phyloP scores from a whole-genome alignment of 2,888 invertebrate genomes.

The Caenorhabditis sp. region DNA sequence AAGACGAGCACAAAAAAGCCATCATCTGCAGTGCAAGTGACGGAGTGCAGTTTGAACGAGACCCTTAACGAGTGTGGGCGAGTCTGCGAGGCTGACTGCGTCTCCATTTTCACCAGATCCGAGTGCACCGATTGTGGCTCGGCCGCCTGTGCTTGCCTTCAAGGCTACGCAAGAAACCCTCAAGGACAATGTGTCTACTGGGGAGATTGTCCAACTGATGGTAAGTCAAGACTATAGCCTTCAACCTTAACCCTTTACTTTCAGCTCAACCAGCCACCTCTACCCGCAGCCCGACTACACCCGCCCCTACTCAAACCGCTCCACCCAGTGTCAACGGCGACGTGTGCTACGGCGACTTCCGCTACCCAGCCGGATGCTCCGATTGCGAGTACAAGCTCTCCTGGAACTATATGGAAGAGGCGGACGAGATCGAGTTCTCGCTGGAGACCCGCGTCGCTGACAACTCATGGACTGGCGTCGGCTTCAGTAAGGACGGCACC shows the following conservation, averaged over 20 bases:
- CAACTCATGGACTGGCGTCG: constrained; percentile 83
- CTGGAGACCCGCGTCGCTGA: constrained; percentile 79
- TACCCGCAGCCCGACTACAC: constrained; percentile 19
- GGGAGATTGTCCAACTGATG: constrained; percentile 81
- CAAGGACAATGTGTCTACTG: constrained; percentile 80
- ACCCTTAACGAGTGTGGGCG: constrained; percentile 82
- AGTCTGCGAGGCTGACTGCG: constrained; percentile 82
- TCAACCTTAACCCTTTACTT: too few relatives aligned
- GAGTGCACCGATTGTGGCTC: constrained; percentile 80
- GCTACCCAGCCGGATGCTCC: constrained; percentile 80
- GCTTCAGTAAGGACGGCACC: constrained; percentile 78
- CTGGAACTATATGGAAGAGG: constrained; percentile 81
- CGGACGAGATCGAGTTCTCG: constrained; percentile 83
- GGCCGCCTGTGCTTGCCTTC: constrained; percentile 79
- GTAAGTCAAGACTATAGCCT: constrained; percentile 14
- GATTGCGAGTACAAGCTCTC: constrained; percentile 81
- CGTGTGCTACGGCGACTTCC: constrained; percentile 82
- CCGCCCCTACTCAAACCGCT: constrained; percentile 32
- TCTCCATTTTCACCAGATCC: constrained; percentile 80
- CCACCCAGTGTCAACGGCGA: constrained; percentile 73
- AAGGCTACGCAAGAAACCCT: constrained; percentile 79
- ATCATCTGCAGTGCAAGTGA: constrained; percentile 35
- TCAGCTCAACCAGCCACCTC: constrained; percentile 29
- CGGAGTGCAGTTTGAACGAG: constrained; percentile 78
- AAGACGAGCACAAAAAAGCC: constrained; percentile 15